A percentile compares a stretch with the other conserved stretches of the same genome.
phyloP scores from a whole-genome alignment of 2,113 vertebrate species.

The Todiramphus chloris region DNA sequence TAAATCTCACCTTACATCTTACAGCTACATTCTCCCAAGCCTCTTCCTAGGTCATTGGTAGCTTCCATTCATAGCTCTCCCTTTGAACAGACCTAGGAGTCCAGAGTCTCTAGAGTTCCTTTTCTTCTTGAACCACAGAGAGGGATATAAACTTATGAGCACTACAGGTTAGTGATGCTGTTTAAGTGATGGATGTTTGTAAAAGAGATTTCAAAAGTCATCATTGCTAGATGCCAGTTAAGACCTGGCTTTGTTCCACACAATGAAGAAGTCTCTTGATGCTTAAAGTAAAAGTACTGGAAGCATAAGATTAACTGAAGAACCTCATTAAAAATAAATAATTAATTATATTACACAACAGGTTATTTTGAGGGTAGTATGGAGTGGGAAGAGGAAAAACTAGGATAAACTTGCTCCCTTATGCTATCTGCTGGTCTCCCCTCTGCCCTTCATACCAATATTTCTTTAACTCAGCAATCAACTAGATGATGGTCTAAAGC shows the following conservation, averaged over 20 bases:
- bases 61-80: background rate
- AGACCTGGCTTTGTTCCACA: background rate
- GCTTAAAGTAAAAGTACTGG: background rate
- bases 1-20: background rate
- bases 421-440: background rate
- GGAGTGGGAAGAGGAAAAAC: background rate
- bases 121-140: fast-evolving
- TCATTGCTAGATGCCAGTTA: background rate
- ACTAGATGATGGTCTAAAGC: background rate
- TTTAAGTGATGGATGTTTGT: background rate
- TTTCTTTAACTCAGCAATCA: background rate
- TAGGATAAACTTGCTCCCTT: background rate
- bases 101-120: background rate
- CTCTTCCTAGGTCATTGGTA: background rate
- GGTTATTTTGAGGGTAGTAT: fast-evolving
- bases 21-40: background rate
- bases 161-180: background rate
- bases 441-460: background rate
- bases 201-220: background rate
- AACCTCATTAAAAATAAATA: background rate
- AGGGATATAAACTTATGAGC: background rate
- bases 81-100: background rate
- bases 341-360: background rate
- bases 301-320: background rate
- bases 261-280: background rate